phyloP scores from a whole-genome alignment of 2,113 vertebrate species.

The Pipra filicauda region DNA sequence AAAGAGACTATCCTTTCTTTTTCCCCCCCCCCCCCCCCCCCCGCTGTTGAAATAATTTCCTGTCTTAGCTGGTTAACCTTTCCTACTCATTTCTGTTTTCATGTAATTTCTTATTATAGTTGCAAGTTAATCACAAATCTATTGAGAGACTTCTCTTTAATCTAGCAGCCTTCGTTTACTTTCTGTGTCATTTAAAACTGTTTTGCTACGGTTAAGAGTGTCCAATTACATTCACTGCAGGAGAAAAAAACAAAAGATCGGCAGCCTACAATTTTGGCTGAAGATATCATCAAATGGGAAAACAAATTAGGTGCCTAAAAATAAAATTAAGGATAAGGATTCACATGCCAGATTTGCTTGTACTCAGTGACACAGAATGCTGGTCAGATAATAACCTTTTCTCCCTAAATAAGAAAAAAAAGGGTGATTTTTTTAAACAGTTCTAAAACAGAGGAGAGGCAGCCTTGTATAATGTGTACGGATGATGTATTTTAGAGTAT shows the following conservation, averaged over 20 bases:
- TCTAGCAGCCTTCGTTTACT: constrained; percentile 58
- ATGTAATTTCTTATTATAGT: constrained; percentile 68
- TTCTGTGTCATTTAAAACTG: constrained; percentile 38
- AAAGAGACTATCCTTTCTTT: not conserved
- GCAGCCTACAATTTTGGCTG: constrained; percentile 59
- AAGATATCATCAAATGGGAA: constrained; percentile 62
- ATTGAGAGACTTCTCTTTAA: constrained; percentile 65
- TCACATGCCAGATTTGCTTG: constrained; percentile 60
- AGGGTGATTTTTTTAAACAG: not conserved
- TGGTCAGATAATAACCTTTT: constrained; percentile 55
- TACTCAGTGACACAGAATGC: constrained; percentile 57
- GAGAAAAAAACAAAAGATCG: constrained; percentile 65
- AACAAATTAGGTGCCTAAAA: constrained; percentile 77
- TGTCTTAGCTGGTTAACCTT: constrained; percentile 69
- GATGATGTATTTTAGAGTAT: not conserved
- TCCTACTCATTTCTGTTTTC: constrained; percentile 69
- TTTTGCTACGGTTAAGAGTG: constrained; percentile 42
- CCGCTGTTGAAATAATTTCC: constrained; percentile 43
- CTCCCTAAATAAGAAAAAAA: constrained; percentile 18
- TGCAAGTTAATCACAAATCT: constrained; percentile 74
- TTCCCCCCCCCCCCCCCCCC: not conserved
- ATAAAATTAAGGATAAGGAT: constrained; percentile 72
- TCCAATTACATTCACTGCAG: constrained; percentile 71
- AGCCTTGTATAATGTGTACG: not conserved
- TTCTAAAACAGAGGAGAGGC: not conserved